Evolutionary conservation across 37 sponge, comb jelly and placozoan genomes (phyloP).

Genomic region (Bolinopsis microptera): DNA sequence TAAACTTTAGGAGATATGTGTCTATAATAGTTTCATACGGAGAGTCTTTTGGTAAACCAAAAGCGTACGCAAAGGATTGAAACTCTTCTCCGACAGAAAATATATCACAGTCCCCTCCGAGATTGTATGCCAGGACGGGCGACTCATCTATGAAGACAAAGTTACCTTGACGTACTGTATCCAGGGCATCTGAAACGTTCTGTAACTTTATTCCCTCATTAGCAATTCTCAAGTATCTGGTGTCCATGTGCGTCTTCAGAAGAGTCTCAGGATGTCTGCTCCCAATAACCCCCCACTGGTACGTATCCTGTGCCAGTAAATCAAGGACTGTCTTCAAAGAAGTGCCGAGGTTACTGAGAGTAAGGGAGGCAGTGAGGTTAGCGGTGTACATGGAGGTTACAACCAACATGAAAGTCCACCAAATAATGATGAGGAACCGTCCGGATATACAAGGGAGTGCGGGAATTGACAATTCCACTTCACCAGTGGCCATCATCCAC

Average conservation of each 20-base stretch:
- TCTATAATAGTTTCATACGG: background rate
- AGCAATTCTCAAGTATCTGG: background rate
- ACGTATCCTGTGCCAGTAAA: background rate
- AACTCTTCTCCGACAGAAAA: background rate
- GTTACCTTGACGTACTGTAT: background rate
- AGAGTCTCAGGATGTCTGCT: conserved; percentile 11
- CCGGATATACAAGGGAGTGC: background rate
- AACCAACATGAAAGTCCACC: background rate
- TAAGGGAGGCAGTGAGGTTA: background rate
- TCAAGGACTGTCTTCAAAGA: background rate
- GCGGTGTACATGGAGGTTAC: conserved; percentile 1
- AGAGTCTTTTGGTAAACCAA: background rate
- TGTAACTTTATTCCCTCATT: background rate
- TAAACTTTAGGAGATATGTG: background rate
- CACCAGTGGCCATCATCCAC: background rate
- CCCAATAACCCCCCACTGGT: conserved; percentile 1
- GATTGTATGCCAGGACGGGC: background rate
- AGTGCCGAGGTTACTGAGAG: background rate
- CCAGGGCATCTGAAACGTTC: background rate
- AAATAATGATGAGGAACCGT: background rate
- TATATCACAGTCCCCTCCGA: background rate
- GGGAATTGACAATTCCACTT: background rate
- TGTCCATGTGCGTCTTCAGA: background rate
- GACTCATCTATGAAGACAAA: conserved; percentile 16
- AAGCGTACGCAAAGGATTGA: background rate